Evolutionary conservation across 2,888 invertebrate genomes (phyloP), one percentile per base, ranked within the genome.

Genomic region (Dasypolia templi): DNA sequence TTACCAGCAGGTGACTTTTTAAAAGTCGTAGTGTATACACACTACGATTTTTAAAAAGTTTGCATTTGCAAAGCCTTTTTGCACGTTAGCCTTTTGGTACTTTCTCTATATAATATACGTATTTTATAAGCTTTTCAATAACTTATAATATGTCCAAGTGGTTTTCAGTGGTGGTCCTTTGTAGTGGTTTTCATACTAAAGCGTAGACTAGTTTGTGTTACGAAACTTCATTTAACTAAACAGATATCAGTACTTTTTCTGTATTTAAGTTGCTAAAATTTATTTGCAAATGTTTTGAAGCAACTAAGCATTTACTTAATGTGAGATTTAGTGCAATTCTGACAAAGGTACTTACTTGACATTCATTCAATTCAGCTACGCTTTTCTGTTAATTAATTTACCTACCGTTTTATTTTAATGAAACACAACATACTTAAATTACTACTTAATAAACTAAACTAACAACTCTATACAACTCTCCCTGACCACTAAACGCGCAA

Each of bases 401-500:
- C n/a, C n/a, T n/a, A n/a, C n/a, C n/a, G n/a, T n/a, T n/a, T n/a
- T n/a, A n/a, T n/a, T n/a, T n/a, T n/a, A n/a, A n/a, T n/a, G n/a
- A n/a, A n/a, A 39, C 39, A 39, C 7, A 39, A 39, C 35, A 35
- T 6, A 35, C 3, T n/a, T n/a, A 35, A 35, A 35, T 35, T 35
- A 56, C 19, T 55, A n/a, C n/a, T 17, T 26, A 12, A 0, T 32
- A 46, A 29, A 32, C 22, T 12, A 42, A 4, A 59, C n/a, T 44
- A 70, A 63, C 90, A 77, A 9, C 91, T 91, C 91, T 83, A 84
- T 86, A 86, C n/a, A 71, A 77, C 65, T 77, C 66, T 51, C 59
- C 39, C 65, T 86, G 82, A 81, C 86, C 81, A 76, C 86, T 89
- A 89, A 91, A 87, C 79, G 86, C 87, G 65, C 80, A 82, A 87